phyloP scores from a whole-genome alignment of 2,797 vertebrate species.

The Sebastes goodei region DNA sequence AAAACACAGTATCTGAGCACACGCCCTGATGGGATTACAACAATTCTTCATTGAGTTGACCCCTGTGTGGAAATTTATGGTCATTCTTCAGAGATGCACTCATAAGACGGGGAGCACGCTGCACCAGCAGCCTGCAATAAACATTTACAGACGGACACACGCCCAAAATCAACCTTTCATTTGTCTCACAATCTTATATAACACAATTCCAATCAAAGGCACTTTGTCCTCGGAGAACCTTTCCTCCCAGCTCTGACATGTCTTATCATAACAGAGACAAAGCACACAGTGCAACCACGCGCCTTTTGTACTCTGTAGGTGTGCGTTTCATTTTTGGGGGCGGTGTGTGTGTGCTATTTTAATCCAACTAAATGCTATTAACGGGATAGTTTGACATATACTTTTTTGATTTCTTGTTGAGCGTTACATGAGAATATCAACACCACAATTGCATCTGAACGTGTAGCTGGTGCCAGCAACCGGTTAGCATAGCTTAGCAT shows the following conservation, averaged over 20 bases:
- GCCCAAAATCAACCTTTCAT: constrained; percentile 60
- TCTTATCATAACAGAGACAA: constrained; percentile 1
- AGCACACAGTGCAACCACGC: background rate
- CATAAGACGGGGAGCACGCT: background rate
- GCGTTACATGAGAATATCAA: background rate
- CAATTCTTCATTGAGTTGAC: background rate
- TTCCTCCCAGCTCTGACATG: constrained; percentile 14
- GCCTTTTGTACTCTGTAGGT: background rate
- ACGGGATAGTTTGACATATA: background rate
- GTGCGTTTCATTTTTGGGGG: background rate
- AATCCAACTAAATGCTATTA: constrained; percentile 4
- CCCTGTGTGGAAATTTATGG: constrained; percentile 6
- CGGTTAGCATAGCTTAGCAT: background rate
- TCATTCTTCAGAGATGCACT: constrained; percentile 2
- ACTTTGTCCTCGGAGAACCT: constrained; percentile 52
- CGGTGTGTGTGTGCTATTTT: background rate
- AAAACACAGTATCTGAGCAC: background rate
- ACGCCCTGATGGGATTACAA: background rate
- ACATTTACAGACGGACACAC: constrained; percentile 46
- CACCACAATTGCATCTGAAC: background rate
- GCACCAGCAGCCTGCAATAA: constrained; percentile 33
- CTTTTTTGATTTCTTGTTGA: background rate
- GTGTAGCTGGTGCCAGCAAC: background rate
- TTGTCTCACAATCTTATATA: constrained; percentile 62
- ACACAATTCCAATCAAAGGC: constrained; percentile 62